Evolutionary conservation across 2,888 invertebrate genomes (phyloP), one percentile per base, ranked within the genome.

Genomic region (Pandemis corylana): DNA sequence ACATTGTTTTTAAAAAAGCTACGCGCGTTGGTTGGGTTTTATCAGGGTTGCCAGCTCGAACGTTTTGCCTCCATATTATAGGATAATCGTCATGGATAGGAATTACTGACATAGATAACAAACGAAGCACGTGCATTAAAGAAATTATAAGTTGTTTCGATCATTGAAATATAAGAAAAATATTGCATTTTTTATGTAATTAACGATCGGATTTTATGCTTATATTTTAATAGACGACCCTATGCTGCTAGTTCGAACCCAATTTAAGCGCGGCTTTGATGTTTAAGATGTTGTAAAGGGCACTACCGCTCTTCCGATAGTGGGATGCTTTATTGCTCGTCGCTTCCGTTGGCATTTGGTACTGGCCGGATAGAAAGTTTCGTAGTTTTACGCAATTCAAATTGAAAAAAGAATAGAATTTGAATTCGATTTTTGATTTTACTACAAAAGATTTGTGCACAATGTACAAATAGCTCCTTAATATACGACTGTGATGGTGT

Each of bases 251-350:
- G 53, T 46, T 41, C 15, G 36, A 59, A 80, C 78, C 78, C 74
- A 78, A 81, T 81, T 81, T 80, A 76, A 75, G 13, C 44, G 51
- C 69, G 68, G 78, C 82, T 80, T 80, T 79, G 80, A 81, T 80
- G 82, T 79, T 81, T 81, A 81, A 82, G 80, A 79, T 81, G 72
- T 75, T 49, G 65, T 71, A 69, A 67, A 75, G 75, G 71, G 73
- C 76, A 77, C 67, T 74, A 66, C 69, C 59, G 28, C 56, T 69
- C 64, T 68, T 71, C 68, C 64, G 63, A 68, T 71, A 71, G 64
- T 68, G 59, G 63, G 56, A 61, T 67, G 69, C n/a, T 74, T 71
- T 71, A 75, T 65, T 53, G 56, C 64, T 59, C 59, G 44, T 59
- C 59, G 51, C 71, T 71, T 75, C 71, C 75, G 70, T 75, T 70